phyloP scores from a whole-genome alignment of 2,113 vertebrate species.

The Lynx canadensis region DNA sequence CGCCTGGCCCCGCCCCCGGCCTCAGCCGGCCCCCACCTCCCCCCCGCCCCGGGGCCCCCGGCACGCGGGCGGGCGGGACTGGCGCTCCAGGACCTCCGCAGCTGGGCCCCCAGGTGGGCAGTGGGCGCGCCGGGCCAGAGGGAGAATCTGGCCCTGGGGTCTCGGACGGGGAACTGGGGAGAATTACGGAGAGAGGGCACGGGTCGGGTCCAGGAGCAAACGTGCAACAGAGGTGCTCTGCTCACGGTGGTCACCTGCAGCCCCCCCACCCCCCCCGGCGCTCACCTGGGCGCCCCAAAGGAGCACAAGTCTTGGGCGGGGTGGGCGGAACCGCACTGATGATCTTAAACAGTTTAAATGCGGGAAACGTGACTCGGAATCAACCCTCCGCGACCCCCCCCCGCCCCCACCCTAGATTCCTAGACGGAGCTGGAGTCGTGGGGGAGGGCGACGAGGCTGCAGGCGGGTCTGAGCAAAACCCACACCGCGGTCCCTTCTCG shows the following conservation, averaged over 20 bases:
- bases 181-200: neutral
- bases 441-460: too few relatives aligned
- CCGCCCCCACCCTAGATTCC: too few relatives aligned
- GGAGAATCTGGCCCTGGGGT: too few relatives aligned
- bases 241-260: neutral
- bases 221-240: neutral
- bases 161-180: neutral
- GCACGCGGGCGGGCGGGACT: neutral
- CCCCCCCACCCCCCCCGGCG: too few relatives aligned
- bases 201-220: too few relatives aligned
- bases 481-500: fast-evolving
- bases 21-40: neutral
- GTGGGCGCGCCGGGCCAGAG: neutral
- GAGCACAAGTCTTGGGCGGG: neutral
- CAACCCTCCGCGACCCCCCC: neutral
- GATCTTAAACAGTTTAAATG: neutral
- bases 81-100: neutral
- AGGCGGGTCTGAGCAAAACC: neutral
- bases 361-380: neutral
- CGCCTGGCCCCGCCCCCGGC: neutral
- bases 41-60: neutral
- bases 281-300: neutral
- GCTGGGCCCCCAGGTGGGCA: neutral
- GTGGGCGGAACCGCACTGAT: neutral
- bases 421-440: neutral